Conservation (phyloP, 2,888 invertebrate genomes). For the Agonopterix subpropinquella region DNA sequence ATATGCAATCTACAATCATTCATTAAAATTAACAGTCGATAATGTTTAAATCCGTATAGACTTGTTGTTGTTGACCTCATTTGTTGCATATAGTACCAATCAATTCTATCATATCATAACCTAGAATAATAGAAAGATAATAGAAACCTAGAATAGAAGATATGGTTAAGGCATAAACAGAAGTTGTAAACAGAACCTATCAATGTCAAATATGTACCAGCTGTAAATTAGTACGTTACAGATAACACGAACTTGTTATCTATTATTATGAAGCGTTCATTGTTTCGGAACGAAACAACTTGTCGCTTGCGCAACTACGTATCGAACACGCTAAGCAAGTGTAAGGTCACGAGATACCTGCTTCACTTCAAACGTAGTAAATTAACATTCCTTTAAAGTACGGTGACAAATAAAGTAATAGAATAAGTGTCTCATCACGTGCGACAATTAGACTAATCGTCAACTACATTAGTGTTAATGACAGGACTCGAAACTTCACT, state of each 20-base stretch:
- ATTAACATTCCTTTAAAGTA: constrained; percentile 2
- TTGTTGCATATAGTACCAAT: neutral
- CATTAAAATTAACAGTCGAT: constrained; percentile 1
- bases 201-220: constrained; percentile 3
- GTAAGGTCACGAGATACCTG: constrained; percentile 10
- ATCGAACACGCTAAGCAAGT: constrained; percentile 9
- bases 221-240: constrained; percentile 8
- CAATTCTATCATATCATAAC: neutral
- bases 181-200: constrained; percentile 8
- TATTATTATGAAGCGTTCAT: constrained; percentile 10
- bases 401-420: constrained; percentile 1
- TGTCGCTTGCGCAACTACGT: constrained; percentile 5
- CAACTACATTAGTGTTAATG: constrained; percentile 1
- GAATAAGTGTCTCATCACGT: constrained; percentile 4
- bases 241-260: constrained; percentile 13
- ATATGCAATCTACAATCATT: constrained; percentile 5
- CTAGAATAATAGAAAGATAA: no score
- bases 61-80: no score
- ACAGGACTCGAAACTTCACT: constrained; percentile 3
- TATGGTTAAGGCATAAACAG: neutral
- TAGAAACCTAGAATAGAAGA: no score
- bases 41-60: neutral
- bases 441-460: constrained; percentile 5
- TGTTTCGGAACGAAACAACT: constrained; percentile 9
- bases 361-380: neutral